phyloP scores from a whole-genome alignment of 2,888 invertebrate species.

The Magallana nippona region DNA sequence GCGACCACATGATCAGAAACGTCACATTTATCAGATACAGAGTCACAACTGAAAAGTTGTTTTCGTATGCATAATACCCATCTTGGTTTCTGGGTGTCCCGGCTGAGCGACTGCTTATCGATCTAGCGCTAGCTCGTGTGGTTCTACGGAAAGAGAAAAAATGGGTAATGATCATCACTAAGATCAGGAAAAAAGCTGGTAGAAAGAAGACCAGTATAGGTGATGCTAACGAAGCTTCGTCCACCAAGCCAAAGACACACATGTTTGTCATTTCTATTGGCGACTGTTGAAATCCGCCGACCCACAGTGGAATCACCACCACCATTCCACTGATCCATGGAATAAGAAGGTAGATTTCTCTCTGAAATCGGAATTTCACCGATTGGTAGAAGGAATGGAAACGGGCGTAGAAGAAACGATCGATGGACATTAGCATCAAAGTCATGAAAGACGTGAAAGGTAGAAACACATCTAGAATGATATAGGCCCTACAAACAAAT shows the following conservation, averaged over 20 bases:
- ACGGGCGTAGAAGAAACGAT: constrained; percentile 18
- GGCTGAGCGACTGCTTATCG: background rate
- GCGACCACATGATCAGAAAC: constrained; percentile 44
- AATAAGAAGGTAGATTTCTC: constrained; percentile 9
- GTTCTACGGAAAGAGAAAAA: constrained; percentile 20
- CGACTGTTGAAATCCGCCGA: constrained; percentile 24
- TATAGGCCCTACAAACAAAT: constrained; percentile 27
- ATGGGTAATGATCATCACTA: constrained; percentile 25
- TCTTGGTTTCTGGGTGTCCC: background rate
- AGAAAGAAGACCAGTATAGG: constrained; percentile 38
- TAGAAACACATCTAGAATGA: constrained; percentile 40
- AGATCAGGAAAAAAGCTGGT: constrained; percentile 11
- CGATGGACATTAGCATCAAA: constrained; percentile 32
- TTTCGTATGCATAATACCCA: constrained; percentile 9
- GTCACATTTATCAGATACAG: constrained; percentile 34
- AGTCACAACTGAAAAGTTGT: constrained; percentile 32
- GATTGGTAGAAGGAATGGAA: background rate
- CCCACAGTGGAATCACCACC: constrained; percentile 39
- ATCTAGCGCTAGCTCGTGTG: background rate
- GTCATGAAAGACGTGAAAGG: constrained; percentile 38
- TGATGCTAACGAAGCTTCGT: constrained; percentile 38
- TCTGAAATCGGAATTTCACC: background rate
- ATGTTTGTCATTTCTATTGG: constrained; percentile 19
- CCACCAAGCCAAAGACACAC: constrained; percentile 40
- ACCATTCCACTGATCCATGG: constrained; percentile 30